Conservation (phyloP, 2,888 invertebrate species). For the Sarcophaga subvicina region DNA sequence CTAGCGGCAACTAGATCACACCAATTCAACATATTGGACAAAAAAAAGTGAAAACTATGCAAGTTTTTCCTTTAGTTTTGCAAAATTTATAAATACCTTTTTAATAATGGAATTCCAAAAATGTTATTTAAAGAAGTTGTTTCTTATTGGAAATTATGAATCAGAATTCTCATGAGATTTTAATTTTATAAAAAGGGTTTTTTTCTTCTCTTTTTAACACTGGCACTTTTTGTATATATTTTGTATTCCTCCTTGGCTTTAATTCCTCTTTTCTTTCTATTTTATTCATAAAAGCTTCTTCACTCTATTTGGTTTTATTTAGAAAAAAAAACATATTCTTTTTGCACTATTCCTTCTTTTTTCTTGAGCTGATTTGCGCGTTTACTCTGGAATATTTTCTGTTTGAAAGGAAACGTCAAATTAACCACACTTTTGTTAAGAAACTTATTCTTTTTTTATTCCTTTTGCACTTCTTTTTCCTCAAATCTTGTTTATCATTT, state of each 20-base stretch:
- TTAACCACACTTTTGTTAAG: conserved; percentile 40
- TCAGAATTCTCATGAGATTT: not conserved
- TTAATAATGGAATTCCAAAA: conserved; percentile 28
- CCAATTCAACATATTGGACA: conserved; percentile 52
- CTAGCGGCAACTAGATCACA: conserved; percentile 36
- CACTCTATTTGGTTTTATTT: conserved; percentile 36
- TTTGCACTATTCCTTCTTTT: conserved; percentile 34
- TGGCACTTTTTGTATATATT: not conserved
- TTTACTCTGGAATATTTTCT: conserved; percentile 53
- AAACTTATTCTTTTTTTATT: conserved; percentile 12
- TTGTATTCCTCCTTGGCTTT: conserved; percentile 13
- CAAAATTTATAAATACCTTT: not conserved
- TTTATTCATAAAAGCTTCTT: conserved; percentile 53
- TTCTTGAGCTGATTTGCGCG: conserved; percentile 54
- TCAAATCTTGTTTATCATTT: not conserved
- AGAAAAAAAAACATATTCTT: conserved; percentile 1
- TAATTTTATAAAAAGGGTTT: not conserved
- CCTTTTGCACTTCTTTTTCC: not conserved
- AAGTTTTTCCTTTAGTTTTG: not conserved
- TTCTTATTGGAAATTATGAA: not conserved
- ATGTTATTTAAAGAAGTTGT: conserved; percentile 1
- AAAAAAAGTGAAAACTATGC: conserved; percentile 64
- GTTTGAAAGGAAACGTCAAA: conserved; percentile 15
- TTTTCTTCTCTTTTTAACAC: not conserved
- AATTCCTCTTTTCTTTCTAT: conserved; percentile 25